These are phyloP conservation scores for Gobiocypris rarus DNA, from an alignment of 2,113 vertebrate genomes.

Conservation along the genomic window DNA sequence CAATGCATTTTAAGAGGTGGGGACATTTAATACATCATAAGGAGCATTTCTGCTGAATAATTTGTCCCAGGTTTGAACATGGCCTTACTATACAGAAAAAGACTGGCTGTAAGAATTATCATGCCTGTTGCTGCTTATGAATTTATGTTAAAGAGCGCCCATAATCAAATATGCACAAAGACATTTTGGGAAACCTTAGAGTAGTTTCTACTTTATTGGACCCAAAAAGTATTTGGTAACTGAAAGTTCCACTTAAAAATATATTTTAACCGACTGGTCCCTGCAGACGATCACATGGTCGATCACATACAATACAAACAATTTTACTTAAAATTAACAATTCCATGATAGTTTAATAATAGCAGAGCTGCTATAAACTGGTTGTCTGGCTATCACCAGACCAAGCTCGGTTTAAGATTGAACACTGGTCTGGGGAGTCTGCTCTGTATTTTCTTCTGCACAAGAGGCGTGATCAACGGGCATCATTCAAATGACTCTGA, in stretches of 20 bases:
- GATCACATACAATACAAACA: background rate
- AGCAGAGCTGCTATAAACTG: background rate
- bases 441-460: no score
- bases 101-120: background rate
- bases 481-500: no score
- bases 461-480: no score
- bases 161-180: background rate
- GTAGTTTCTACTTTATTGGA: background rate
- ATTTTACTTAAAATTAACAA: background rate
- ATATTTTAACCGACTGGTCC: background rate
- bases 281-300: no score
- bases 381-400: no score
- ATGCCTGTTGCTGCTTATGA: background rate
- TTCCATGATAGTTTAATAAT: background rate
- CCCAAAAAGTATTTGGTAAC: background rate
- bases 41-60: background rate
- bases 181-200: background rate
- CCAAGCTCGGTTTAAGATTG: no score
- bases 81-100: background rate
- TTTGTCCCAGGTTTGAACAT: background rate
- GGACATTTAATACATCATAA: constrained; percentile 59
- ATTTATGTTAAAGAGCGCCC: background rate
- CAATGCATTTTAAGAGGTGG: background rate
- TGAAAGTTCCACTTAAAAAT: background rate
- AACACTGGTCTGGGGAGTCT: no score